Conservation (phyloP, 2,113 vertebrate genomes). For the Eupsittula cactorum region DNA sequence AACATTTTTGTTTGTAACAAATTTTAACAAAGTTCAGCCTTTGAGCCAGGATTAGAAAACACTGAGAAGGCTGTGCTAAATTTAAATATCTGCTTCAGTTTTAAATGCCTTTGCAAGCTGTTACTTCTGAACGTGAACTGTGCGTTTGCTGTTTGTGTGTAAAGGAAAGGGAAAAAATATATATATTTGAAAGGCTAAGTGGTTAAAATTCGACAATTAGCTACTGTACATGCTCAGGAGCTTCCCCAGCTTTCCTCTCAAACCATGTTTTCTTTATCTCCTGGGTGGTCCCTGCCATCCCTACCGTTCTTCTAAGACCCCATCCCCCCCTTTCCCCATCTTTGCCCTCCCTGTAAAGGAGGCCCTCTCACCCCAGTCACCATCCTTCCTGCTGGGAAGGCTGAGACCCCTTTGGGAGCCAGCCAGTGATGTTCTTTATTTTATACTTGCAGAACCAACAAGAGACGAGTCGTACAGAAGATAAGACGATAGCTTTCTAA, state of each 20-base stretch:
- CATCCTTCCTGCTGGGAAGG: background rate
- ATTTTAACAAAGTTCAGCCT: conserved; percentile 37
- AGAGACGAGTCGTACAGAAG: background rate
- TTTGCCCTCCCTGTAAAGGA: background rate
- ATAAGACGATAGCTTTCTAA: background rate
- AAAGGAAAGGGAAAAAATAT: background rate
- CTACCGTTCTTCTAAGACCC: background rate
- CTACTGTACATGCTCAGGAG: conserved; percentile 39
- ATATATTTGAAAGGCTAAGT: conserved; percentile 2
- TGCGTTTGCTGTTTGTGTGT: background rate
- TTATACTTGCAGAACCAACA: background rate
- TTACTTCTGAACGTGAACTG: background rate
- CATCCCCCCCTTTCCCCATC: background rate
- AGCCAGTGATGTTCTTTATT: background rate
- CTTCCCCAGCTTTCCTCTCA: background rate
- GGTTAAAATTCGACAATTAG: conserved; percentile 45
- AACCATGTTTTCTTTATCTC: conserved; percentile 37
- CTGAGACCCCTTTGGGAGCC: background rate
- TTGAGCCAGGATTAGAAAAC: conserved; percentile 35
- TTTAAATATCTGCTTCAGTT: conserved; percentile 32
- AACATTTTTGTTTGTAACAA: conserved; percentile 34
- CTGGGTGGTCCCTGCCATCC: conserved; percentile 39
- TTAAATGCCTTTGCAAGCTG: conserved; percentile 21
- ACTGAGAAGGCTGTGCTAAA: conserved; percentile 32
- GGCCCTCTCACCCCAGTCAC: background rate